Evolutionary conservation across 2,888 invertebrate genomes (phyloP).

Genomic region (Idaea biselata): DNA sequence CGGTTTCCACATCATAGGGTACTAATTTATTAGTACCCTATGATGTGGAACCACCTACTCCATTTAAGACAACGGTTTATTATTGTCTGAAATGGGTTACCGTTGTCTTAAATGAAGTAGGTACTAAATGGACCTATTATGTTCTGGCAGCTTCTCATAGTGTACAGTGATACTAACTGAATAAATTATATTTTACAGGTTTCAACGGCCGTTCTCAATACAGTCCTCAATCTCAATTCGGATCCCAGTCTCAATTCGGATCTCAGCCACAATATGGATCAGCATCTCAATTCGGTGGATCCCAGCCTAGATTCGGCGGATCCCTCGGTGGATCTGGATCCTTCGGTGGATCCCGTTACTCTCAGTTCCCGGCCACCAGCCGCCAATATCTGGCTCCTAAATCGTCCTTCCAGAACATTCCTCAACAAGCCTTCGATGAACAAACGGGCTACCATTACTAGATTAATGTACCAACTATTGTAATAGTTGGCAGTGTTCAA

Average conservation of each 20-base stretch:
- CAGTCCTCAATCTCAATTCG: slow-evolving; percentile 21
- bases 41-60: too few species aligned
- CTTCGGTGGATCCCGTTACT: slow-evolving; percentile 21
- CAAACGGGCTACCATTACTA: slow-evolving; percentile 68
- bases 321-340: slow-evolving; percentile 7
- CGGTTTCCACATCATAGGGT: too few species aligned
- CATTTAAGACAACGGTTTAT: too few species aligned
- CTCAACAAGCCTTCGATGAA: slow-evolving; percentile 68
- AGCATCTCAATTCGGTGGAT: slow-evolving; percentile 2
- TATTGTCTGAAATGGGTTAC: too few species aligned
- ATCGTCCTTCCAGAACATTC: slow-evolving; percentile 45
- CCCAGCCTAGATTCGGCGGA: slow-evolving; percentile 6
- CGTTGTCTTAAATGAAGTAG: too few species aligned
- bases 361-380: slow-evolving; percentile 46
- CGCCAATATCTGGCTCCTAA: slow-evolving; percentile 65
- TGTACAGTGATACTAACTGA: background rate
- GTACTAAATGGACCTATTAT: too few species aligned
- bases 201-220: slow-evolving; percentile 23
- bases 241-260: slow-evolving; percentile 6
- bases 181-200: slow-evolving; percentile 11
- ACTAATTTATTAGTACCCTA: too few species aligned
- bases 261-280: slow-evolving; percentile 8
- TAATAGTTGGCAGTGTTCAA: slow-evolving; percentile 33
- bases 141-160: too few species aligned
- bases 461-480: slow-evolving; percentile 18